Evolutionary conservation across 2,888 invertebrate genomes (phyloP).

Genomic region (Parnassius orleans): DNA sequence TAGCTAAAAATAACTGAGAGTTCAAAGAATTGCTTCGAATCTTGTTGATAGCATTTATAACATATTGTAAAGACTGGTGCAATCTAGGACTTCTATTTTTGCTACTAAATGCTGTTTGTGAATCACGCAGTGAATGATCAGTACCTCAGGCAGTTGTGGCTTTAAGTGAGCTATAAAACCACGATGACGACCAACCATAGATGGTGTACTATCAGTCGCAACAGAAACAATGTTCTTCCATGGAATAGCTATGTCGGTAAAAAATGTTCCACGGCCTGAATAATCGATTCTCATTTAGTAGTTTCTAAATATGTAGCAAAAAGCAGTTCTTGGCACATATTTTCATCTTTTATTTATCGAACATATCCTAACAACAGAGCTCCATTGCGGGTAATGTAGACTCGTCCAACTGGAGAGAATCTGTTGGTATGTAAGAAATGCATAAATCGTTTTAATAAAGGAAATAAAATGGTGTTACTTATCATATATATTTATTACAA

Average conservation of each 20-base stretch:
- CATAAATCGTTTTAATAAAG: too few species aligned
- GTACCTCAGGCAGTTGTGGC: slow-evolving; percentile 36
- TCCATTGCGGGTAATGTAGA: too few species aligned
- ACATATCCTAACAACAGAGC: slow-evolving; percentile 19
- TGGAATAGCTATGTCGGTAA: slow-evolving; percentile 29
- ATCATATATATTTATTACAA: too few species aligned
- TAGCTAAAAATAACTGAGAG: too few species aligned
- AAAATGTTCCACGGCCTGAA: slow-evolving; percentile 30
- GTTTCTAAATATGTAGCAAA: slow-evolving; percentile 3
- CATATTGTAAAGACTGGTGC: slow-evolving; percentile 1
- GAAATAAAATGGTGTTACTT: too few species aligned
- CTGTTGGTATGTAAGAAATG: background rate
- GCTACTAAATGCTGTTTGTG: slow-evolving; percentile 32
- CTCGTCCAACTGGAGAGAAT: slow-evolving; percentile 31
- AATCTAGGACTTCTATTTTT: slow-evolving; percentile 8
- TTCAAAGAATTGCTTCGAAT: too few species aligned
- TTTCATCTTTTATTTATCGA: slow-evolving; percentile 38
- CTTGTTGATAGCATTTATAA: too few species aligned
- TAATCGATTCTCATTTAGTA: slow-evolving; percentile 46
- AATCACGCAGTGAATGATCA: slow-evolving; percentile 37
- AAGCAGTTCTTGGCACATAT: slow-evolving; percentile 1
- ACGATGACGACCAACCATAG: slow-evolving; percentile 43
- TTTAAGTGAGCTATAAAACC: slow-evolving; percentile 44
- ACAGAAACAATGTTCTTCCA: slow-evolving; percentile 40
- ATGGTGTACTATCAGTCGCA: slow-evolving; percentile 43